These are phyloP conservation scores for Eupithecia exiguata DNA, from an alignment of 2,888 invertebrate species.

Conservation along the genomic window DNA sequence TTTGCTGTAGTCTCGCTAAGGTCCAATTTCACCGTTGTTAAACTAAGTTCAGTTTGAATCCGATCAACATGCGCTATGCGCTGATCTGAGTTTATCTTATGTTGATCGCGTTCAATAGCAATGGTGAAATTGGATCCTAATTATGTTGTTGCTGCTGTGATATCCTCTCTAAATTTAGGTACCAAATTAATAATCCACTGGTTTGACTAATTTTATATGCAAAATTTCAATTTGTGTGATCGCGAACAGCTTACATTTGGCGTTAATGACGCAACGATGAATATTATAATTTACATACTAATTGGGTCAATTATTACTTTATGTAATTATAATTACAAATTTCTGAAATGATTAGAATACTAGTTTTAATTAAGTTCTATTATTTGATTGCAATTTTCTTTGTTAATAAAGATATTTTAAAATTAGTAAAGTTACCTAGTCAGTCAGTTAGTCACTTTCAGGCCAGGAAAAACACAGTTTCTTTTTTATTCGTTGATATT, in stretches of 20 bases:
- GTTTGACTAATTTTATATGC: not conserved
- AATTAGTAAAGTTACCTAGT: not conserved
- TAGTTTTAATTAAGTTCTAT: too few relatives aligned
- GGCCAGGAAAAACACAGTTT: too few relatives aligned
- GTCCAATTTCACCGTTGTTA: too few relatives aligned
- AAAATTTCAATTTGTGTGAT: not conserved
- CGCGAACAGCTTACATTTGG: not conserved
- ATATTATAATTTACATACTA: not conserved
- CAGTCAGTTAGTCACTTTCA: too few relatives aligned
- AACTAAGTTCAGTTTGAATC: too few relatives aligned
- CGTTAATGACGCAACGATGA: not conserved
- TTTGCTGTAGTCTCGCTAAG: not conserved
- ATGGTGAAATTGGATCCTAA: not conserved
- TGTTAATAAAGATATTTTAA: too few relatives aligned
- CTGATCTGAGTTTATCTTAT: too few relatives aligned
- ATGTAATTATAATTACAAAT: not conserved
- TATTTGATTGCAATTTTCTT: too few relatives aligned
- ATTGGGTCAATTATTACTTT: not conserved
- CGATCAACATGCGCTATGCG: too few relatives aligned
- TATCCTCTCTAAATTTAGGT: not conserved
- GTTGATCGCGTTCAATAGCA: too few relatives aligned
- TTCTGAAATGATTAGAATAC: not conserved
- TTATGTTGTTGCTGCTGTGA: too few relatives aligned
- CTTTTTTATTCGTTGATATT: too few relatives aligned
- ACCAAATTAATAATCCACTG: not conserved